phyloP scores from a whole-genome alignment of 2,113 vertebrate genomes.

The Gymnogyps californianus region DNA sequence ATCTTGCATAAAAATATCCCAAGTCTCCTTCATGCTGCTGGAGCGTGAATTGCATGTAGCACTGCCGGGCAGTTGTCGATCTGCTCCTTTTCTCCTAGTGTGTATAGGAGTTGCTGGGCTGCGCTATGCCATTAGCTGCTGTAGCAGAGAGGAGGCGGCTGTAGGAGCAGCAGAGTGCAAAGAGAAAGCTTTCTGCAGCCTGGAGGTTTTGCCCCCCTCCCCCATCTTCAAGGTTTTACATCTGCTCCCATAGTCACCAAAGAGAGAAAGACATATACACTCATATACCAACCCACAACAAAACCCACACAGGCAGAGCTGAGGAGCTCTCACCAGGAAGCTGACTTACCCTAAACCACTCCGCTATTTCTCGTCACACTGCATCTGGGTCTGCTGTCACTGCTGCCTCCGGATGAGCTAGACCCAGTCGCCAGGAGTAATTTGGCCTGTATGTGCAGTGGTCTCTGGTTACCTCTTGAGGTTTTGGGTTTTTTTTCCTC shows the following conservation, averaged over 20 bases:
- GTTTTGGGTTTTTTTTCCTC: not conserved
- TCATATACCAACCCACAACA: not conserved
- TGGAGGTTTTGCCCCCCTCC: not conserved
- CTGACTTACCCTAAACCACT: conserved; percentile 60
- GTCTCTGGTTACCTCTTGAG: not conserved
- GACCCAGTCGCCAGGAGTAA: not conserved
- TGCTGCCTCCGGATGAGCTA: not conserved
- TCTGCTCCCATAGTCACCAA: not conserved
- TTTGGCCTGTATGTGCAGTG: not conserved
- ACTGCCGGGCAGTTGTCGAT: fast-evolving
- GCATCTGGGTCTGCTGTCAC: not conserved
- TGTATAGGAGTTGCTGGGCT: not conserved
- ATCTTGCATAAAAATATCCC: not conserved
- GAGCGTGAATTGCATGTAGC: fast-evolving
- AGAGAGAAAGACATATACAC: not conserved
- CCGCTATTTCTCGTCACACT: conserved; percentile 34
- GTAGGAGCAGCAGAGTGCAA: not conserved
- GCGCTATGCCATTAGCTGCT: fast-evolving
- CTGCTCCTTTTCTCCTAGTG: not conserved
- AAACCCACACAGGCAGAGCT: conserved; percentile 39
- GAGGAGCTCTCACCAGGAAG: conserved; percentile 71
- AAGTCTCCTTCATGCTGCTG: fast-evolving
- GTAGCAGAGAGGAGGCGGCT: not conserved
- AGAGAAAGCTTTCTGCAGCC: not conserved
- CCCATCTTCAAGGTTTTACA: not conserved